phyloP scores from a whole-genome alignment of 35 echinoderm and acorn worm genomes.

The Heliocidaris tuberculata region DNA sequence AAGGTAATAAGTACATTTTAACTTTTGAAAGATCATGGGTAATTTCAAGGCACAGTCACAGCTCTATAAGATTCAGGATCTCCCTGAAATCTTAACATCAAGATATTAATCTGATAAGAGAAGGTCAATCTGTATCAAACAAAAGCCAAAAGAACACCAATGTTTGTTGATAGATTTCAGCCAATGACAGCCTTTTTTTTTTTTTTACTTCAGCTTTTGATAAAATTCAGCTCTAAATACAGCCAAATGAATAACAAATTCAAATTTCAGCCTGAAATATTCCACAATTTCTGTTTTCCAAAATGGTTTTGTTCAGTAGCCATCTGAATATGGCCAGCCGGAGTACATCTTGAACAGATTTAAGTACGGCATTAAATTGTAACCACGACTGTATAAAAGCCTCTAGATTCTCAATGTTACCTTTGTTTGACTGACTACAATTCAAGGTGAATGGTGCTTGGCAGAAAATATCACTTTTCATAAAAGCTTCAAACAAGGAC shows the following conservation, averaged over 20 bases:
- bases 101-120: neutral
- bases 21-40: constrained; percentile 34
- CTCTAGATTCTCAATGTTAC: neutral
- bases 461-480: neutral
- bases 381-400: too few species aligned
- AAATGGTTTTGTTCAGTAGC: neutral
- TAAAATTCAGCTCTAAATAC: neutral
- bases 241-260: neutral
- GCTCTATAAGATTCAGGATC: neutral
- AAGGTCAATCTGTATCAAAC: neutral
- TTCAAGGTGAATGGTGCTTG: neutral
- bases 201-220: neutral
- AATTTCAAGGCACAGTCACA: neutral
- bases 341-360: neutral
- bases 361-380: neutral
- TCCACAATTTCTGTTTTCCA: neutral
- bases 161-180: neutral
- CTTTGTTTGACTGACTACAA: neutral
- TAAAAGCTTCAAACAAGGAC: neutral
- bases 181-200: neutral
- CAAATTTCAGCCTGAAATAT: neutral
- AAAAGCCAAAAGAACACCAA: neutral
- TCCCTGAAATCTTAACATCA: too few species aligned
- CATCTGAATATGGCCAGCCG: neutral
- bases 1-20: neutral